These are phyloP conservation scores for Druon quercuslanigerum DNA, from an alignment of 1,140 invertebrate genomes.

Conservation along the genomic window DNA sequence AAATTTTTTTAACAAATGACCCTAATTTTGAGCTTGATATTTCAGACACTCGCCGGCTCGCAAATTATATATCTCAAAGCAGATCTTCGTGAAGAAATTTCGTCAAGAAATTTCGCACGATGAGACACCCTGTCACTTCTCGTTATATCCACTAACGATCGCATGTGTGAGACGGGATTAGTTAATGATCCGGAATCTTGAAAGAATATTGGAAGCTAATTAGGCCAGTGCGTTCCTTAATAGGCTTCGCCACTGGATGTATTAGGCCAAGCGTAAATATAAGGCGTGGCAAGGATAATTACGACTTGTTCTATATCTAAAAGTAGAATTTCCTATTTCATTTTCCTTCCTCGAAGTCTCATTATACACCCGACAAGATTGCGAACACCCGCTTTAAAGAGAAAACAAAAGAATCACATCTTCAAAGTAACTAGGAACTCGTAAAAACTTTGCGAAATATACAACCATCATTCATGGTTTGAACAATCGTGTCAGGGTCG, in stretches of 20 bases:
- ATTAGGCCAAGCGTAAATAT: slow-evolving; percentile 54
- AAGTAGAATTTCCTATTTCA: slow-evolving; percentile 39
- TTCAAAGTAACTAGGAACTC: no score
- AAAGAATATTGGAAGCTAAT: slow-evolving; percentile 56
- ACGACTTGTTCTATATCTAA: slow-evolving; percentile 43
- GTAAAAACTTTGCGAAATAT: no score
- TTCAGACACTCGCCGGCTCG: slow-evolving; percentile 1
- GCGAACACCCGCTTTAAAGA: neutral
- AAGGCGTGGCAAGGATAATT: slow-evolving; percentile 48
- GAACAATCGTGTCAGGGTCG: no score
- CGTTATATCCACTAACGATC: slow-evolving; percentile 51
- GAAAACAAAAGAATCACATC: neutral
- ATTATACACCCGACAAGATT: neutral
- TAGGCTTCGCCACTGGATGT: slow-evolving; percentile 49
- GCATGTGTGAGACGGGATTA: slow-evolving; percentile 43
- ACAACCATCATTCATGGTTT: no score
- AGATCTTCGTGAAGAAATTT: neutral
- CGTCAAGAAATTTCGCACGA: neutral
- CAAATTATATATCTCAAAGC: slow-evolving; percentile 6
- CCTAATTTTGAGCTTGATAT: neutral
- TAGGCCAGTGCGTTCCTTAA: slow-evolving; percentile 55
- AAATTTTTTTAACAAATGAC: no score
- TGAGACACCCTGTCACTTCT: slow-evolving; percentile 54
- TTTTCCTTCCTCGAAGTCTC: neutral
- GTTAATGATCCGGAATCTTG: slow-evolving; percentile 53